Evolutionary conservation across 1,140 invertebrate genomes (phyloP).

Genomic region (Drosophila nikananu): DNA sequence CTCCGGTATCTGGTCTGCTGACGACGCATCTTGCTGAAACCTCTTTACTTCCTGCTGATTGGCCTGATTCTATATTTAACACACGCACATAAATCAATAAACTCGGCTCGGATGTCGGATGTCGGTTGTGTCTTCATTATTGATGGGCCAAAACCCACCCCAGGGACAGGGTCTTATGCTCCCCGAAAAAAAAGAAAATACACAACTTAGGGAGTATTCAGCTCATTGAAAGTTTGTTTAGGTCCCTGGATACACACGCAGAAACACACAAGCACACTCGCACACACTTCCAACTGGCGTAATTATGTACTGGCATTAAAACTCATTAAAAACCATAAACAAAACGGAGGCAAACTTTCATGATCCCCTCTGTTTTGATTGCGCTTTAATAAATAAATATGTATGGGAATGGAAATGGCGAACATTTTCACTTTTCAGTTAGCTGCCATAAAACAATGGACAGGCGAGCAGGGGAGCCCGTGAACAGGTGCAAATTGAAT

Average conservation of each 20-base stretch:
- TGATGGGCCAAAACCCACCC: constrained; percentile 40
- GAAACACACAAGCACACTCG: background rate
- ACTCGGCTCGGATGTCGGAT: constrained; percentile 28
- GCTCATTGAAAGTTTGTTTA: constrained; percentile 21
- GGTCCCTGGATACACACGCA: constrained; percentile 30
- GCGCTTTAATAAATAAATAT: constrained; percentile 53
- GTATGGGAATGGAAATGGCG: constrained; percentile 43
- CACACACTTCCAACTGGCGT: constrained; percentile 1
- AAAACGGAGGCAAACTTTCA: constrained; percentile 54
- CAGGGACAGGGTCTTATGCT: background rate
- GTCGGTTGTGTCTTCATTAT: constrained; percentile 42
- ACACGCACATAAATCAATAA: constrained; percentile 52
- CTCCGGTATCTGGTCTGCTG: constrained; percentile 77
- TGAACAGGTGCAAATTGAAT: constrained; percentile 77
- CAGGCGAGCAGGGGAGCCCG: background rate
- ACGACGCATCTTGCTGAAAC: constrained; percentile 69
- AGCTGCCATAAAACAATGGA: constrained; percentile 31
- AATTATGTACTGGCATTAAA: constrained; percentile 40
- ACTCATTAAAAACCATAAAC: constrained; percentile 76
- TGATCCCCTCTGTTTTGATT: constrained; percentile 62
- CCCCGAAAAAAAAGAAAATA: constrained; percentile 1
- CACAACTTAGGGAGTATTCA: background rate
- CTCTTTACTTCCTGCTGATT: constrained; percentile 51
- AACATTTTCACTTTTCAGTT: constrained; percentile 20
- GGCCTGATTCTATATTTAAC: constrained; percentile 64